Conservation (phyloP, 2,888 invertebrate genomes). For the Helicoverpa assulta region DNA sequence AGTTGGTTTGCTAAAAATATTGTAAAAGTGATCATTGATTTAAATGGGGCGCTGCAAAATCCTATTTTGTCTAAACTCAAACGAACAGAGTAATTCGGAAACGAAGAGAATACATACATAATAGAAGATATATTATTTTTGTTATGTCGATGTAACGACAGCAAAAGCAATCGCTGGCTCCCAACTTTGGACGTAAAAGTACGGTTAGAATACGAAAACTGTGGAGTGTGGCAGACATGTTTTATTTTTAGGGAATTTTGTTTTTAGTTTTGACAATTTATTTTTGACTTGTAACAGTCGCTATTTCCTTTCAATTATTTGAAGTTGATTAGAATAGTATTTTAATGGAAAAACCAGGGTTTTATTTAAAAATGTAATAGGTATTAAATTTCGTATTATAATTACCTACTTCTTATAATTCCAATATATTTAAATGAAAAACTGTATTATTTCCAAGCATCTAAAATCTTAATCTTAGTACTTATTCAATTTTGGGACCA, state of each 20-base stretch:
- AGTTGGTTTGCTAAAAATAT: no score
- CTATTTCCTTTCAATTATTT: no score
- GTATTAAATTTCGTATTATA: no score
- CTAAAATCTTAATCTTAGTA: background rate
- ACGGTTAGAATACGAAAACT: slow-evolving; percentile 28
- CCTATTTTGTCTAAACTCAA: background rate
- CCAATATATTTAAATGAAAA: no score
- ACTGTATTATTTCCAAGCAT: background rate
- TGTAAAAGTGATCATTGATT: background rate
- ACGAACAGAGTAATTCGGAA: background rate
- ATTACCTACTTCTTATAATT: no score
- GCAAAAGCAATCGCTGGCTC: slow-evolving; percentile 29
- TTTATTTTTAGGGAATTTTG: background rate
- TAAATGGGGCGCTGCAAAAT: background rate
- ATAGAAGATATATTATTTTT: slow-evolving; percentile 28
- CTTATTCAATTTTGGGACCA: background rate
- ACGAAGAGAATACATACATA: no score
- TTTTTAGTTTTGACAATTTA: background rate
- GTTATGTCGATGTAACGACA: slow-evolving; percentile 47
- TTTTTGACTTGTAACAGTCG: no score
- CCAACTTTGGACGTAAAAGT: slow-evolving; percentile 49
- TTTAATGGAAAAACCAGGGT: no score
- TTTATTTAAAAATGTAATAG: no score
- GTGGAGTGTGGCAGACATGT: slow-evolving; percentile 9
- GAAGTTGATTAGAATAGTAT: no score